Base-by-base conservation (phyloP, 2,113 vertebrate genomes). In the Tachysurus vachellii region DNA sequence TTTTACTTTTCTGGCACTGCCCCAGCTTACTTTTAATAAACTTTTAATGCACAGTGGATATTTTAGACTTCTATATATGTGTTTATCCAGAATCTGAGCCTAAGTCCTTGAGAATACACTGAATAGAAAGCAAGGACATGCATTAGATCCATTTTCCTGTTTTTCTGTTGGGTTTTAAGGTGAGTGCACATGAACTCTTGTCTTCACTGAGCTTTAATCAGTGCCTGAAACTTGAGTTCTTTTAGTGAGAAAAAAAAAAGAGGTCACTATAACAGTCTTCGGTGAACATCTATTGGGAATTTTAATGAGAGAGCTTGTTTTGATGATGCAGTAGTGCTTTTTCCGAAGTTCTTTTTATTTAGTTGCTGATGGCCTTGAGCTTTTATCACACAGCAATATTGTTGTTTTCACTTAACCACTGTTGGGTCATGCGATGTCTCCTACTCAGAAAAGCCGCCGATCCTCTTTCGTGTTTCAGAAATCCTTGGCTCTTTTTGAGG, bases 251-350 rank as follows among this genome's bases (percentile, higher is more conserved):
- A 53, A 64, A 76, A 68, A 83, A 36, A 82, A 87, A 86, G 70
- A 88, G 86, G 84, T 86, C 86, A 80, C 73, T 10, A 80, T 75
- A 82, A 56, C 31, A 71, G 85, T 86, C 84, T 88, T 85, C 77
- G 77, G 83, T 88, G 71, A 84, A 84, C 84, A 86, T 71, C 81
- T 54, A 71, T 47, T 42, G 86, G 89, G 80, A 61, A 71, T 89
- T 89, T 89, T 88, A 89, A 89, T 88, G 84, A 88, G 83, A 82
- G 17, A 61, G 80, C 68, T 70, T 86, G 89, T 88, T 89, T 89
- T 88, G 89, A 88, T 88, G 84, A 83, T 89, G 73, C 70, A 26
- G 82, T 53, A 62, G 23, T 13, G 82, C 50, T 71, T 82, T 82
- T 16, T 13, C 13, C 3, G 4, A 53, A 44, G 53, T 42, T 88